phyloP scores from a whole-genome alignment of 2,797 vertebrate genomes.

The Dallia pectoralis region DNA sequence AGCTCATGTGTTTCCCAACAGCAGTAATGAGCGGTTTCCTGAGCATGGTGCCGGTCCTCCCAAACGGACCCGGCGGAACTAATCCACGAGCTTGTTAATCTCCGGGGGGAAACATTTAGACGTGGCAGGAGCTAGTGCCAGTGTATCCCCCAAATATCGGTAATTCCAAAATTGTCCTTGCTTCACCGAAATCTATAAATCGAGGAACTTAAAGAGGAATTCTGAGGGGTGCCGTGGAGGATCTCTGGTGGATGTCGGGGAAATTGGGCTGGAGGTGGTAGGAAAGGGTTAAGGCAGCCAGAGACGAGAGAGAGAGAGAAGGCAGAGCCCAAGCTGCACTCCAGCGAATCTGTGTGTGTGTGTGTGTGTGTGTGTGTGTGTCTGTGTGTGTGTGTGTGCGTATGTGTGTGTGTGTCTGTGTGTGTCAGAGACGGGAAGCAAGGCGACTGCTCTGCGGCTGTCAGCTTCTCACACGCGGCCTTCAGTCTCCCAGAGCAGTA shows the following conservation, averaged over 20 bases:
- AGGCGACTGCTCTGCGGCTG: not conserved
- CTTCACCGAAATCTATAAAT: no score
- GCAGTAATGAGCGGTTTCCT: constrained; percentile 58
- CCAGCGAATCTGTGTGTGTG: constrained; percentile 2
- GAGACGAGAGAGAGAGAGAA: not conserved
- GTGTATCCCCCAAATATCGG: not conserved
- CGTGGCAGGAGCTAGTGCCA: constrained; percentile 20
- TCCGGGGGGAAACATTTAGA: constrained; percentile 43
- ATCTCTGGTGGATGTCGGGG: no score
- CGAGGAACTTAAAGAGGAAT: not conserved
- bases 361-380: constrained; percentile 9
- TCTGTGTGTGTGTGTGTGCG: not conserved
- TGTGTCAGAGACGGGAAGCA: constrained; percentile 11
- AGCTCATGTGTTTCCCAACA: constrained; percentile 46
- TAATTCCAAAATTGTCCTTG: no score
- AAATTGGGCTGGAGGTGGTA: not conserved
- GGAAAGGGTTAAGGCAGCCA: not conserved
- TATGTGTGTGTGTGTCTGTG: not conserved
- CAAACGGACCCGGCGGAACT: constrained; percentile 52
- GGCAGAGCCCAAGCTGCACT: not conserved
- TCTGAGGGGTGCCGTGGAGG: no score
- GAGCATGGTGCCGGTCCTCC: constrained; percentile 51
- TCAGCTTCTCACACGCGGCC: constrained; percentile 2
- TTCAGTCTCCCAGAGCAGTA: not conserved
- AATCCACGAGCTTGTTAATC: constrained; percentile 58